phyloP scores from a whole-genome alignment of 2,113 vertebrate genomes.

The Lycocorax pyrrhopterus region DNA sequence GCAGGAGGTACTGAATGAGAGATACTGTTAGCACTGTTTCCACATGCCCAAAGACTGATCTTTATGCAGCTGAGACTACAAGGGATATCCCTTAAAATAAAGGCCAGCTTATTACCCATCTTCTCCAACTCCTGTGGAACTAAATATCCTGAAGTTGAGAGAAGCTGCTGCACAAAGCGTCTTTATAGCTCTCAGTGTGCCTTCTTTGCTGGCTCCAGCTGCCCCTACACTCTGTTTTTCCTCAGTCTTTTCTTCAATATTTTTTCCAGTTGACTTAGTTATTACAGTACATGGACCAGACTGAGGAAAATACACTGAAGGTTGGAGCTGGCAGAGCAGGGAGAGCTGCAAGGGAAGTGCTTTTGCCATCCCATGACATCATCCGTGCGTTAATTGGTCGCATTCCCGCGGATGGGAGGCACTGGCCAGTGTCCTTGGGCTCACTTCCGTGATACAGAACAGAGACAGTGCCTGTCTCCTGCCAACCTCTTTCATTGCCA shows the following conservation, averaged over 20 bases:
- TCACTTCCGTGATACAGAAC: constrained; percentile 48
- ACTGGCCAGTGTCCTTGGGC: constrained; percentile 34
- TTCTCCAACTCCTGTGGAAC: constrained; percentile 57
- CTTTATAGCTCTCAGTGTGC: constrained; percentile 65
- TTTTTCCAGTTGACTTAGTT: constrained; percentile 72
- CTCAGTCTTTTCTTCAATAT: constrained; percentile 65
- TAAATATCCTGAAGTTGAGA: constrained; percentile 53
- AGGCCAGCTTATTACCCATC: constrained; percentile 66
- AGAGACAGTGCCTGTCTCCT: constrained; percentile 50
- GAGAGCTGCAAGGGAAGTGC: constrained; percentile 26
- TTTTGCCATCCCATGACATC: constrained; percentile 56
- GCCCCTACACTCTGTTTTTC: constrained; percentile 59
- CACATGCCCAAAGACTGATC: constrained; percentile 38
- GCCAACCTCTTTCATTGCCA: constrained; percentile 54
- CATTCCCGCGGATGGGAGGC: constrained; percentile 21
- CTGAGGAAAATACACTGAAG: constrained; percentile 52
- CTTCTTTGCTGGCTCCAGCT: constrained; percentile 69
- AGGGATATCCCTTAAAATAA: constrained; percentile 65
- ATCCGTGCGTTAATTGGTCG: background rate
- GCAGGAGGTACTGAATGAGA: constrained; percentile 22
- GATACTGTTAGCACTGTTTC: constrained; percentile 39
- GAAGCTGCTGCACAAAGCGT: constrained; percentile 65
- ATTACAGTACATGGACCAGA: constrained; percentile 56
- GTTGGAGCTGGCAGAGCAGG: constrained; percentile 37
- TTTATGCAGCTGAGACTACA: constrained; percentile 63